A percentile compares a stretch with the other conserved stretches of the same genome.
These are phyloP conservation scores for Eristalis arbustorum DNA, from an alignment of 2,888 invertebrate species.

Conservation along the genomic window DNA sequence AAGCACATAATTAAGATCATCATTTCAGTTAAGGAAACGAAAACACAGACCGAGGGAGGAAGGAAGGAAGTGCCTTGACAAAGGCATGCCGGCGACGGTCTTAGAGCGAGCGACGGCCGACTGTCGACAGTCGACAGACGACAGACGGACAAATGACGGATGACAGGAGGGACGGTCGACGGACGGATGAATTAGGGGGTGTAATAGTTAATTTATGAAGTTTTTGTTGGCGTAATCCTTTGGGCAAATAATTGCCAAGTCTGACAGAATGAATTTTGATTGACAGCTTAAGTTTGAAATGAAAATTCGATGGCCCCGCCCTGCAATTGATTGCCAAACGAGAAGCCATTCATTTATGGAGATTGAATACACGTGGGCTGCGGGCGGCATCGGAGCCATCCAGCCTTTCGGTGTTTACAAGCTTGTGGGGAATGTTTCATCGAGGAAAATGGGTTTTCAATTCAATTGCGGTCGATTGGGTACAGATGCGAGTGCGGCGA, in stretches of 20 bases:
- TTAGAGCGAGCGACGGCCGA: neutral
- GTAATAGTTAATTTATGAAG: slow-evolving; percentile 41
- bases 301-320: neutral
- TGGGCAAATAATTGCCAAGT: slow-evolving; percentile 51
- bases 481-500: neutral
- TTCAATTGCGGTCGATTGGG: neutral
- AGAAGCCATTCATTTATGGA: slow-evolving; percentile 23
- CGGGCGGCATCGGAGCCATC: neutral
- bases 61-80: slow-evolving; percentile 60
- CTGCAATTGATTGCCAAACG: slow-evolving; percentile 13
- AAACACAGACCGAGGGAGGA: slow-evolving; percentile 51
- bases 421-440: neutral
- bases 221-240: slow-evolving; percentile 39
- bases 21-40: slow-evolving; percentile 67
- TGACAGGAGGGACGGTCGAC: neutral
- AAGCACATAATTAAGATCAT: slow-evolving; percentile 70
- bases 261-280: slow-evolving; percentile 59
- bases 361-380: slow-evolving; percentile 1
- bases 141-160: neutral
- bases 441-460: neutral
- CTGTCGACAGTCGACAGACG: neutral
- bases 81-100: slow-evolving; percentile 36
- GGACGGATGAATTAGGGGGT: slow-evolving; percentile 30
- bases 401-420: too few species aligned
- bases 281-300: slow-evolving; percentile 23